Percentiles rank a stretch among this genome's conserved stretches.
Conservation (phyloP, 2,797 vertebrate genomes). For the Discoglossus pictus region DNA sequence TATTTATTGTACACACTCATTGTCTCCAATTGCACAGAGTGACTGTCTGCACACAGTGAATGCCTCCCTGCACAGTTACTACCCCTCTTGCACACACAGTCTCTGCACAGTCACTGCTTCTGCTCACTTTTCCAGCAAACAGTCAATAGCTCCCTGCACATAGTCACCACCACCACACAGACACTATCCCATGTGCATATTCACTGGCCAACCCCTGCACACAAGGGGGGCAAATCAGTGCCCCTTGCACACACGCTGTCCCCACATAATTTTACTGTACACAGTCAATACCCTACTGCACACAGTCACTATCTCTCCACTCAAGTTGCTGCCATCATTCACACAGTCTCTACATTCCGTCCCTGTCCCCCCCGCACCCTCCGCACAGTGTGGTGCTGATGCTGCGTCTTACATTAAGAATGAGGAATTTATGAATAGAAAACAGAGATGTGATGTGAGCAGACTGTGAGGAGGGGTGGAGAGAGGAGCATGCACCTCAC, state of each 20-base stretch:
- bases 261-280: not conserved
- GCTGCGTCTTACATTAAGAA: conserved; percentile 28
- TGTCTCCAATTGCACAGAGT: too few species aligned
- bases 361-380: not conserved
- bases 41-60: too few species aligned
- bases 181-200: not conserved
- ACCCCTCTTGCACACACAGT: too few species aligned
- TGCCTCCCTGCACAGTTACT: too few species aligned
- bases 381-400: conserved; percentile 22
- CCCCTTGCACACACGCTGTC: not conserved
- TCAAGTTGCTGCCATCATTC: not conserved
- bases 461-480: conserved; percentile 11
- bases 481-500: conserved; percentile 10
- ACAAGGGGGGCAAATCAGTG: too few species aligned
- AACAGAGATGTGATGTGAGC: conserved; percentile 27
- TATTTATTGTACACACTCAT: too few species aligned
- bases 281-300: not conserved
- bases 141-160: too few species aligned
- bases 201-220: not conserved
- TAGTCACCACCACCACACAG: not conserved
- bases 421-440: conserved; percentile 45
- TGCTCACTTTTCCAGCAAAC: too few species aligned
- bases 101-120: too few species aligned
- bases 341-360: not conserved
- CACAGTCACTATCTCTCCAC: not conserved